Evolutionary conservation across 2,888 invertebrate genomes (phyloP).

Genomic region (Drosophila barbarae): DNA sequence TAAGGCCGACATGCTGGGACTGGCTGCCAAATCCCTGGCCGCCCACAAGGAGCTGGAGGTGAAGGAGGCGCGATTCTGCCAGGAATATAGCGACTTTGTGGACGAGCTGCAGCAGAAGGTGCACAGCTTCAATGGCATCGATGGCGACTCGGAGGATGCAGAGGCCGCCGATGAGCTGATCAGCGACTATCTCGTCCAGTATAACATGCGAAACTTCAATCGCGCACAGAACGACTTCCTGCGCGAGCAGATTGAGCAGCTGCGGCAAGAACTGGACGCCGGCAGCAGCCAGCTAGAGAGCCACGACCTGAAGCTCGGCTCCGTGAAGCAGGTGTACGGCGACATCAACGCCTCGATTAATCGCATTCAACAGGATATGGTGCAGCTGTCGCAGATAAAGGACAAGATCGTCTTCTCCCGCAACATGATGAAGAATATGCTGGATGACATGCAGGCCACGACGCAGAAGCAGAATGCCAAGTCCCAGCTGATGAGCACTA

Average conservation of each 20-base stretch:
- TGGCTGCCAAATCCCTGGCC: conserved; percentile 68
- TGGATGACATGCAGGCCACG: conserved; percentile 69
- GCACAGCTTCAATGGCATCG: conserved; percentile 65
- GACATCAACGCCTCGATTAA: conserved; percentile 74
- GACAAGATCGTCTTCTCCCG: conserved; percentile 78
- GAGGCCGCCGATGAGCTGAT: conserved; percentile 70
- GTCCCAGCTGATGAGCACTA: conserved; percentile 66
- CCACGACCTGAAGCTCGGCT: conserved; percentile 74
- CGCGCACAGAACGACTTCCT: conserved; percentile 73
- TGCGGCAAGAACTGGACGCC: conserved; percentile 65
- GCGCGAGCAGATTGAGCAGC: conserved; percentile 70
- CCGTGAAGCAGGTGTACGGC: conserved; percentile 74
- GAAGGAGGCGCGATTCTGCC: conserved; percentile 67
- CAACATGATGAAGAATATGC: conserved; percentile 70
- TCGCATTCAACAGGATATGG: conserved; percentile 76
- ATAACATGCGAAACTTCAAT: conserved; percentile 70
- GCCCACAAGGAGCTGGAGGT: conserved; percentile 63
- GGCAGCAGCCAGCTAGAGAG: conserved; percentile 67
- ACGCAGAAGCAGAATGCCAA: conserved; percentile 54
- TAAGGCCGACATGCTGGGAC: conserved; percentile 68
- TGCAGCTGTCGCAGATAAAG: conserved; percentile 76
- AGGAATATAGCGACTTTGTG: conserved; percentile 67
- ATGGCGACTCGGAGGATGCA: conserved; percentile 44
- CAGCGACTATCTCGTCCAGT: conserved; percentile 76
- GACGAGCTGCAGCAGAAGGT: conserved; percentile 74